Conservation (phyloP, 1,140 invertebrate species). For the Anagrus nilaparvatae region DNA sequence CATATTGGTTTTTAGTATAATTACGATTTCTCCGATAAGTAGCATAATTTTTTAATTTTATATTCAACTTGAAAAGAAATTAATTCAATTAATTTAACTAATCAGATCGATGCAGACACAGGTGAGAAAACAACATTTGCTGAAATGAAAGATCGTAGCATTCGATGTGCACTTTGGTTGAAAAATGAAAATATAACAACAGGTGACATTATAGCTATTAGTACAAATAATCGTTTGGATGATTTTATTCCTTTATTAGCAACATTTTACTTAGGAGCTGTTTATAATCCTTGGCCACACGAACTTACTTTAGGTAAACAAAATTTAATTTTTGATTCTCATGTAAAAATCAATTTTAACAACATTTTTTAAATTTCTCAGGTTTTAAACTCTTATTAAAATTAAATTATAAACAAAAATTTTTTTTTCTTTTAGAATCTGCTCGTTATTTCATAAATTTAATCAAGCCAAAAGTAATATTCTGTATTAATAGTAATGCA, state of each 20-base stretch:
- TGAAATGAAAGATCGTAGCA: neutral
- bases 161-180: slow-evolving; percentile 8
- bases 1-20: too few species aligned
- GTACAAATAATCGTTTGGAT: neutral
- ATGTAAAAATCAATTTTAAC: too few species aligned
- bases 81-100: too few species aligned
- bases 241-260: neutral
- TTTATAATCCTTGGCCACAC: neutral
- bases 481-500: slow-evolving; percentile 20
- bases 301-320: too few species aligned
- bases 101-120: neutral
- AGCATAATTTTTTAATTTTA: too few species aligned
- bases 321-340: too few species aligned
- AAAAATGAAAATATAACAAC: neutral
- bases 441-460: slow-evolving; percentile 27
- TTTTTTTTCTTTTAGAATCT: slow-evolving; percentile 21
- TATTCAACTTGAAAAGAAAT: too few species aligned
- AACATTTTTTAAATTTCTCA: too few species aligned
- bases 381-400: too few species aligned
- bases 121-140: neutral
- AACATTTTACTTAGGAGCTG: neutral
- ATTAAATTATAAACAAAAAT: too few species aligned
- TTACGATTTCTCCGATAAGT: too few species aligned
- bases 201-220: slow-evolving; percentile 2
- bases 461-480: slow-evolving; percentile 32